Conservation (phyloP, 2,113 vertebrate species). For the Sinocyclocheilus rhinocerous region DNA sequence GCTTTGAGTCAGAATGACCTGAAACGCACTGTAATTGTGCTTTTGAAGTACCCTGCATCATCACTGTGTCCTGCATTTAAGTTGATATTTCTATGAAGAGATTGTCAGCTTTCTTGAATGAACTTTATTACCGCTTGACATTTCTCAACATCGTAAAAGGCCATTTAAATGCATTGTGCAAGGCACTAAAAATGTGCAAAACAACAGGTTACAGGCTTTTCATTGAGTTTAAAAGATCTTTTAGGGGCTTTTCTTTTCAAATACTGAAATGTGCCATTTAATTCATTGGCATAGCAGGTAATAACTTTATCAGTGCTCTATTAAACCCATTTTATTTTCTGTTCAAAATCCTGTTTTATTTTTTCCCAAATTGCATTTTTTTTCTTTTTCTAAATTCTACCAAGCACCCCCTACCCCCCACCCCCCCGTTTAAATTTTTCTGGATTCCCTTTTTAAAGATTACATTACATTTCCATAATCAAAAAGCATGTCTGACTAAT, state of each 20-base stretch:
- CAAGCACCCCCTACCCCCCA: no score
- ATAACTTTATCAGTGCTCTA: no score
- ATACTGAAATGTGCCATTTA: background rate
- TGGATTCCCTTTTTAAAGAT: no score
- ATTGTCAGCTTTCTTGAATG: background rate
- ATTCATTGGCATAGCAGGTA: no score
- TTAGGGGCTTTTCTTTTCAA: background rate
- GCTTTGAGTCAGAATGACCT: constrained; percentile 5
- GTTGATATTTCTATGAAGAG: background rate
- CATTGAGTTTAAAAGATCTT: background rate
- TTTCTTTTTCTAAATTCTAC: no score
- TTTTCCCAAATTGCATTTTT: no score
- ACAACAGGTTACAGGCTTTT: background rate
- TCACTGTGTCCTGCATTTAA: background rate
- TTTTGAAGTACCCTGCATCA: background rate
- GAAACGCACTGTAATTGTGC: background rate
- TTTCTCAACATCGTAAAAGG: background rate
- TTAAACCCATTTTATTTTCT: no score
- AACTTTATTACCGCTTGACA: background rate
- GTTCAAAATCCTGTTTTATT: no score
- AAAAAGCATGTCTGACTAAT: no score
- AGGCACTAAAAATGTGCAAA: background rate
- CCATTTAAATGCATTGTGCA: background rate
- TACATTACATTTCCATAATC: no score
- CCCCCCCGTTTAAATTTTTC: no score